Conservation (phyloP, 2,888 invertebrate genomes). For the Toxonevra muliebris region DNA sequence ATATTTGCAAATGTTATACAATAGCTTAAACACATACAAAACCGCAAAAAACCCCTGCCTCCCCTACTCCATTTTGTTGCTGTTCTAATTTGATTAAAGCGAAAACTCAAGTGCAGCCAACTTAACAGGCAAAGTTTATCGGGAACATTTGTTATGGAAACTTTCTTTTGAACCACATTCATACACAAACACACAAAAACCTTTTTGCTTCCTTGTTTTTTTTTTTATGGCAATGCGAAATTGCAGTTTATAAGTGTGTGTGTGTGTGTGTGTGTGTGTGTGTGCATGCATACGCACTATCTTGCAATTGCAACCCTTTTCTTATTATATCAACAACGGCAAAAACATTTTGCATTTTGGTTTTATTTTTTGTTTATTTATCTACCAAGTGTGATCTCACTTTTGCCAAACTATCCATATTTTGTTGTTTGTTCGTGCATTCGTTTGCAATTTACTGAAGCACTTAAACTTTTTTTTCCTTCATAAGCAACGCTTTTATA, state of each 20-base stretch:
- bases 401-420: background rate
- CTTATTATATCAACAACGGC: background rate
- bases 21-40: background rate
- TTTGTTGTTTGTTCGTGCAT: background rate
- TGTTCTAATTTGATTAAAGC: slow-evolving; percentile 3
- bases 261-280: no score
- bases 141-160: slow-evolving; percentile 16
- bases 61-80: background rate
- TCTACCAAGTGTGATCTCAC: slow-evolving; percentile 1
- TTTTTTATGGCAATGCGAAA: background rate
- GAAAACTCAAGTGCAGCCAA: background rate
- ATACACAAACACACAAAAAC: background rate
- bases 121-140: slow-evolving; percentile 14
- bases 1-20: no score
- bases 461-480: background rate
- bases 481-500: background rate
- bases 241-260: background rate
- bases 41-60: background rate
- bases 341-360: background rate
- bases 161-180: background rate
- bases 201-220: background rate
- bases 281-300: slow-evolving; percentile 2
- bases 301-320: slow-evolving; percentile 16
- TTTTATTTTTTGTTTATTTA: background rate
- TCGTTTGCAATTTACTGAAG: background rate